Evolutionary conservation across 1,140 invertebrate species (phyloP), one percentile per base, ranked within the genome.

Genomic region (Hyphantria cunea): DNA sequence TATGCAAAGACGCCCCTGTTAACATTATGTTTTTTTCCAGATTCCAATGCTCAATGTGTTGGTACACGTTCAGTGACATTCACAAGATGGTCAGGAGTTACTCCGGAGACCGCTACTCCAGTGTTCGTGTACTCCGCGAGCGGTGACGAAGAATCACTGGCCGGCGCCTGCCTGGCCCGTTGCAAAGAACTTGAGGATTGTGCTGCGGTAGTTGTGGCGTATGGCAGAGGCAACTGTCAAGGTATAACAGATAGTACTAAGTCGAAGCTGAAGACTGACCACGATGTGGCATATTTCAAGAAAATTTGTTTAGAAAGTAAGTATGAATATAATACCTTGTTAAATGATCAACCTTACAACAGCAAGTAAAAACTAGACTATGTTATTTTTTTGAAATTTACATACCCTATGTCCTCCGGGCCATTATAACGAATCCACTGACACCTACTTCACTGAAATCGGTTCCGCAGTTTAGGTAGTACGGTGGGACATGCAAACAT

Each of bases 61-160:
- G 61, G 45, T 31, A 63, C 64, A 3, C 56, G 74, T 41, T 61
- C 64, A 12, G 37, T 76, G 39, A 81, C 70, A 11, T 90, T 85
- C 67, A 70, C 68, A n/a, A 78, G 85, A 14, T 90, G 87, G 87
- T 82, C 86, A 0, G 84, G 82, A 0, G 75, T 87, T 62, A 64
- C 65, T 7, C 80, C 82, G 0, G 86, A 85, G 0, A 42, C 60
- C 0, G 80, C 72, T 0, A 55, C 71, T 0, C 86, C 86, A 0
- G 87, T 90, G 1, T 90, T 90, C 64, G 77, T 89, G 41, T 90
- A 90, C 42, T 73, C 86, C 0, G 87, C 87, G 0, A 86, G 84
- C 50, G 86, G 86, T 0, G 86, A 78, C 0, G 87, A 90, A 32
- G 78, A 82, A 3, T 90, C 87, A 0, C 60, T 90, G 11, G 75